Conservation (phyloP, 2,113 vertebrate genomes). For the Pelecanoides urinatrix region DNA sequence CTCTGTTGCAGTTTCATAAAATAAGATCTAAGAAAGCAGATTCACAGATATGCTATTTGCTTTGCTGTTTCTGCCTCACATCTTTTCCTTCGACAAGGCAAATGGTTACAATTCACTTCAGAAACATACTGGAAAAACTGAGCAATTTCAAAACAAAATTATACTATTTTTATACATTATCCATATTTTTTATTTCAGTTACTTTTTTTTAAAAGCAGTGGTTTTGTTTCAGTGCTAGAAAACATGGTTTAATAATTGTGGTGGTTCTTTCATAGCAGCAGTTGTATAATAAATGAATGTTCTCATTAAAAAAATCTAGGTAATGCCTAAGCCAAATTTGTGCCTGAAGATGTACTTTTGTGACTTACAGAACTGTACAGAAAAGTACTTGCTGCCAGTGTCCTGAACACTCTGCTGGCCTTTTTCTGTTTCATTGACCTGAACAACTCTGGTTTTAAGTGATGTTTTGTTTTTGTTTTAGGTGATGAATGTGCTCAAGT, state of each 20-base stretch:
- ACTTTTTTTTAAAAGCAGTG: not conserved
- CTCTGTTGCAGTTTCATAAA: not conserved
- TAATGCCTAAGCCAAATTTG: not conserved
- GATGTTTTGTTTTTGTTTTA: not conserved
- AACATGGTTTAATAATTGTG: not conserved
- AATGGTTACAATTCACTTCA: not conserved
- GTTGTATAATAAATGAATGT: not conserved
- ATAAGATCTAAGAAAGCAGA: not conserved
- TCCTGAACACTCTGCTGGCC: not conserved
- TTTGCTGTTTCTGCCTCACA: not conserved
- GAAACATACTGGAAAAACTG: not conserved
- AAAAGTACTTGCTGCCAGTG: not conserved
- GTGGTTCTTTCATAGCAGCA: not conserved
- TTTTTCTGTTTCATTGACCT: not conserved
- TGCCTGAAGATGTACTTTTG: not conserved
- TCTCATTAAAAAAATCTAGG: not conserved
- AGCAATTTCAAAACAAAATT: not conserved
- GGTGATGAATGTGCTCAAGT: not conserved
- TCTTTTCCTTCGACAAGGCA: not conserved
- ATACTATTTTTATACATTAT: slow-evolving; percentile 40
- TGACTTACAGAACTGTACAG: not conserved
- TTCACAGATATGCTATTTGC: not conserved
- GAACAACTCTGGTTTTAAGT: not conserved
- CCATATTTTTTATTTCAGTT: not conserved
- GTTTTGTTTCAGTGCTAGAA: not conserved